Conservation (phyloP, 2,888 invertebrate species). For the Eupeodes latifasciatus region DNA sequence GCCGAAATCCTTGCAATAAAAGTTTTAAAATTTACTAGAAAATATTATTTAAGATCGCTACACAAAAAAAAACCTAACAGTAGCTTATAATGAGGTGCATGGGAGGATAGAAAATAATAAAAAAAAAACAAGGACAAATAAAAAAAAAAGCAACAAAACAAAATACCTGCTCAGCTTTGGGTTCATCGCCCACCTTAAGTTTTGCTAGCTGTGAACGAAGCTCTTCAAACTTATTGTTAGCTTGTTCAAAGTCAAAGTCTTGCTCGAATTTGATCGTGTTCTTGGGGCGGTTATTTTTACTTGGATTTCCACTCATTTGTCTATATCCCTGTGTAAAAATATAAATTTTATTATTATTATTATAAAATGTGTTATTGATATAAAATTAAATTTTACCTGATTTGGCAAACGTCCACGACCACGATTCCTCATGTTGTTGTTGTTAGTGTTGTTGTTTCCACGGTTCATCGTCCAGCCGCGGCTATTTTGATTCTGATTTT, state of each 20-base stretch:
- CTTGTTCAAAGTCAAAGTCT: constrained; percentile 99
- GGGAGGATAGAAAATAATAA: neutral
- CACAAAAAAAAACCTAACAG: no score
- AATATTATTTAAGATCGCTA: no score
- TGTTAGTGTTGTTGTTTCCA: constrained; percentile 79
- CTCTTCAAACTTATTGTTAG: constrained; percentile 98
- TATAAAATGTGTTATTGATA: no score
- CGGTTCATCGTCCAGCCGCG: constrained; percentile 83
- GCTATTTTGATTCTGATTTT: constrained; percentile 82
- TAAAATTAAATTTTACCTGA: constrained; percentile 78
- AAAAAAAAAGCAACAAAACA: constrained; percentile 69
- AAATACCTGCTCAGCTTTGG: constrained; percentile 85
- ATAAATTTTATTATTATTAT: no score
- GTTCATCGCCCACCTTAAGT: constrained; percentile 88
- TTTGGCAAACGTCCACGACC: constrained; percentile 83
- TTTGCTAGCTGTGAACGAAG: constrained; percentile 93
- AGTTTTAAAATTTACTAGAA: no score
- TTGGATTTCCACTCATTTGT: constrained; percentile 83
- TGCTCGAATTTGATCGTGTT: constrained; percentile 91
- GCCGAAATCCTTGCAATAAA: no score
- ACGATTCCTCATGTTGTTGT: constrained; percentile 83
- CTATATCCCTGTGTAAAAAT: constrained; percentile 80
- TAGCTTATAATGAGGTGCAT: neutral
- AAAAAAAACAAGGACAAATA: constrained; percentile 39
- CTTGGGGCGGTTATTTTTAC: constrained; percentile 85